Conservation (phyloP, 2,797 vertebrate species). For the Poeciliopsis paucimaculata region DNA sequence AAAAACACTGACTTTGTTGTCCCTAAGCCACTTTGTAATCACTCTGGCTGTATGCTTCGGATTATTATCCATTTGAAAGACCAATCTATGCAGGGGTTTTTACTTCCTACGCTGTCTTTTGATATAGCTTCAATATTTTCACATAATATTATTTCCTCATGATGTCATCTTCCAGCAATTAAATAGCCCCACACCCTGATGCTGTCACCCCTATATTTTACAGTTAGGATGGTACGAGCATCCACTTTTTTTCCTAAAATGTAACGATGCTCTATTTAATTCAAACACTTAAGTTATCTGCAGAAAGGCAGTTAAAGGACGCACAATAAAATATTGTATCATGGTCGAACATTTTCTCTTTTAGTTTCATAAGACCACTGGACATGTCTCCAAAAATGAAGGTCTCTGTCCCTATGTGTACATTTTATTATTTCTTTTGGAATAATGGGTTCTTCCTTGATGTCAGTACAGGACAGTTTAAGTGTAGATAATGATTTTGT, state of each 20-base stretch:
- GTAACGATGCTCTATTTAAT: neutral
- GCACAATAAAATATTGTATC: too few species aligned
- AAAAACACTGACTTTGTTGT: neutral
- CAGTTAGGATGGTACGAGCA: neutral
- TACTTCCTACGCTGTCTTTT: neutral
- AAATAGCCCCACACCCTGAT: neutral
- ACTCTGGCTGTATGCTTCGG: neutral
- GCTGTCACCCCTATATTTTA: neutral
- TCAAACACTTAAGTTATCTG: too few species aligned
- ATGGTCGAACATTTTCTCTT: neutral
- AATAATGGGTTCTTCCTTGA: neutral
- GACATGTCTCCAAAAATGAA: neutral
- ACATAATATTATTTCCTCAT: neutral
- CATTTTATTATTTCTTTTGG: neutral
- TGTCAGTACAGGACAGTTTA: neutral
- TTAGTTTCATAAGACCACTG: neutral
- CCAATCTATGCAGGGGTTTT: neutral
- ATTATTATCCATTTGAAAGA: neutral
- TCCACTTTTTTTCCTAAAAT: neutral
- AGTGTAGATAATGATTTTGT: neutral
- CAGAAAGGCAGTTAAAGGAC: too few species aligned
- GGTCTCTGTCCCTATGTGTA: neutral
- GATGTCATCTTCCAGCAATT: neutral
- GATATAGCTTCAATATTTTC: neutral
- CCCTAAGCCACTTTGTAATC: neutral